Conservation (phyloP, 1,140 invertebrate species). For the Eupeodes corollae region DNA sequence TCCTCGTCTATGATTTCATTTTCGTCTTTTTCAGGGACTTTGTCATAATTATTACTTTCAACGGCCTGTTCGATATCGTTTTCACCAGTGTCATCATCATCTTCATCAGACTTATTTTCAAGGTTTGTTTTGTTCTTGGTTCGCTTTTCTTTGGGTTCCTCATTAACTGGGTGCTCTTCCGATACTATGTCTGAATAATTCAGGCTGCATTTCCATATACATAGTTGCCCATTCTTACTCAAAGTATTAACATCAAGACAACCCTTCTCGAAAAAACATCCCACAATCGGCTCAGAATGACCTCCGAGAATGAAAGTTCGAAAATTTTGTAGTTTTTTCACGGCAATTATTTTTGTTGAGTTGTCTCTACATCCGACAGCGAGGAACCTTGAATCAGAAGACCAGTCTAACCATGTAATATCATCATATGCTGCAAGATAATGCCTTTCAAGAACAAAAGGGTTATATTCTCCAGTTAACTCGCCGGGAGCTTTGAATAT, state of each 20-base stretch:
- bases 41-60: constrained; percentile 39
- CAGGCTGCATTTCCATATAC: constrained; percentile 79
- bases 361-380: constrained; percentile 81
- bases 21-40: constrained; percentile 36
- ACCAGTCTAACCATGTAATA: constrained; percentile 82
- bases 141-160: constrained; percentile 31
- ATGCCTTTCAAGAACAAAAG: constrained; percentile 74
- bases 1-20: constrained; percentile 27
- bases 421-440: constrained; percentile 72
- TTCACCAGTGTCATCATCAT: constrained; percentile 50
- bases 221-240: constrained; percentile 59
- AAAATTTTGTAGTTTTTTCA: constrained; percentile 65
- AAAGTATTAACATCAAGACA: constrained; percentile 71
- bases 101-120: constrained; percentile 19
- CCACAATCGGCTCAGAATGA: constrained; percentile 71
- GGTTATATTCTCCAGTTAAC: constrained; percentile 71
- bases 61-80: constrained; percentile 41
- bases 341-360: constrained; percentile 64
- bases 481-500: constrained; percentile 76
- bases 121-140: constrained; percentile 12
- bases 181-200: constrained; percentile 38
- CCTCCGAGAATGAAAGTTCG: constrained; percentile 59
- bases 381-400: constrained; percentile 74
- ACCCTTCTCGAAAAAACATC: constrained; percentile 77
- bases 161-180: constrained; percentile 38